phyloP scores from a whole-genome alignment of 2,113 vertebrate species.

The Carettochelys insculpta region DNA sequence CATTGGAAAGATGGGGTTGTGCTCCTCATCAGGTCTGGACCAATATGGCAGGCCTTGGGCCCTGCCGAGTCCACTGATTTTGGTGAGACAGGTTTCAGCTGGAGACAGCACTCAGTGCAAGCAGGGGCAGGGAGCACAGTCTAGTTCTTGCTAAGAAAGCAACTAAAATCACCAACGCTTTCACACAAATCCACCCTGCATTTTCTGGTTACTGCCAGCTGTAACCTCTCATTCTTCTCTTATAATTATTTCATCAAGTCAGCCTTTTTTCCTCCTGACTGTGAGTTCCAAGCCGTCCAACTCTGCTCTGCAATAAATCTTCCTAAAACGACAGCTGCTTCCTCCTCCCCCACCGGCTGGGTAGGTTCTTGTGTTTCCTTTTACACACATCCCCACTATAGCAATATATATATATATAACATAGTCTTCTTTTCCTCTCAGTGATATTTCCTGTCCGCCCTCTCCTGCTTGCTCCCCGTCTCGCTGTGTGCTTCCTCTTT shows the following conservation, averaged over 20 bases:
- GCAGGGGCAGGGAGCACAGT: background rate
- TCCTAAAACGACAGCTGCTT: constrained; percentile 10
- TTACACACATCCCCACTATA: background rate
- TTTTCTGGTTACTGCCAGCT: constrained; percentile 27
- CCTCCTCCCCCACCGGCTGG: background rate
- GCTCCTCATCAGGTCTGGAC: background rate
- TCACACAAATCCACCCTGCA: background rate
- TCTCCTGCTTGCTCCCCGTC: constrained; percentile 22
- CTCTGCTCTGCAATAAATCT: background rate
- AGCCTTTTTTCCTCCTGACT: background rate
- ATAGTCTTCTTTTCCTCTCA: constrained; percentile 4
- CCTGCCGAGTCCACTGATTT: background rate
- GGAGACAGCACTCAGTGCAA: background rate
- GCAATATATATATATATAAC: background rate
- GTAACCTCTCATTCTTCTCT: background rate
- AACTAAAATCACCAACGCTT: background rate
- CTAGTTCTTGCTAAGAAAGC: background rate
- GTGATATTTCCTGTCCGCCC: constrained; percentile 37
- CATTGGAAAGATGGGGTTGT: background rate
- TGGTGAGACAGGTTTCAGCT: background rate
- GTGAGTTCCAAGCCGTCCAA: background rate
- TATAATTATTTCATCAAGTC: constrained; percentile 54
- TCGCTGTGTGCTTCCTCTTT: background rate
- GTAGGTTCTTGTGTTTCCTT: background rate
- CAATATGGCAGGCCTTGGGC: background rate